Percentiles rank a stretch among this genome's conserved stretches.
Conservation (phyloP, 2,888 invertebrate species). For the Lasioglossum leucozonium region DNA sequence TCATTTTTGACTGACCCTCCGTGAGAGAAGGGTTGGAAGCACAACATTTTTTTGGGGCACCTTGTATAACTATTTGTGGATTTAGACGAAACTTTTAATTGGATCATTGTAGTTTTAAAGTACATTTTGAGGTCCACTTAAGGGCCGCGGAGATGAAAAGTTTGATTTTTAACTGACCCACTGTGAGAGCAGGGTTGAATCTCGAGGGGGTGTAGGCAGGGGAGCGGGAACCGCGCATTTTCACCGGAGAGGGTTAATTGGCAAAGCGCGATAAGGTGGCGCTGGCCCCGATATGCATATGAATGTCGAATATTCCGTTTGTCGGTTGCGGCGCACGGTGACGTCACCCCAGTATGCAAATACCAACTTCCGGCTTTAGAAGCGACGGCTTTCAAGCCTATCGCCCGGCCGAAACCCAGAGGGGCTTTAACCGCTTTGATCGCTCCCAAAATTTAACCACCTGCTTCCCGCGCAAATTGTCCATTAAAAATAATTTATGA, state of each 20-base stretch:
- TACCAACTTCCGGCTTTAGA: conserved; percentile 64
- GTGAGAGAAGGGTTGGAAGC: background rate
- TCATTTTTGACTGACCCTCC: background rate
- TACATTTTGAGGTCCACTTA: too few relatives aligned
- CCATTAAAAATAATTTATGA: conserved; percentile 47
- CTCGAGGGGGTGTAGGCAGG: background rate
- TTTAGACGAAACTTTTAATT: conserved; percentile 47
- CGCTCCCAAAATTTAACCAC: conserved; percentile 38
- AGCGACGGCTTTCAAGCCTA: conserved; percentile 31
- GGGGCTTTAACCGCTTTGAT: conserved; percentile 38
- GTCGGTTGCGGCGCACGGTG: conserved; percentile 53
- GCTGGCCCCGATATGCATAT: conserved; percentile 79
- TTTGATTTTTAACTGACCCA: background rate
- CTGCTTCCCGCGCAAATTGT: conserved; percentile 24
- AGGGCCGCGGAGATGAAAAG: background rate
- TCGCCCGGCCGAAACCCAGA: conserved; percentile 35
- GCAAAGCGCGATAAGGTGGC: conserved; percentile 79
- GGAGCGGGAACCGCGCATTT: conserved; percentile 30
- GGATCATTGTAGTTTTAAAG: background rate
- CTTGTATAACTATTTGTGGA: too few relatives aligned
- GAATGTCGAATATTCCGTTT: conserved; percentile 78
- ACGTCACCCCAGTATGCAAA: conserved; percentile 75
- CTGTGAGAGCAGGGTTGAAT: background rate
- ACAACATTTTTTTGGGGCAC: too few relatives aligned
- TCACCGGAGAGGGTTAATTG: conserved; percentile 74